These are phyloP conservation scores for Actias luna DNA, from an alignment of 2,888 invertebrate species.

Conservation along the genomic window DNA sequence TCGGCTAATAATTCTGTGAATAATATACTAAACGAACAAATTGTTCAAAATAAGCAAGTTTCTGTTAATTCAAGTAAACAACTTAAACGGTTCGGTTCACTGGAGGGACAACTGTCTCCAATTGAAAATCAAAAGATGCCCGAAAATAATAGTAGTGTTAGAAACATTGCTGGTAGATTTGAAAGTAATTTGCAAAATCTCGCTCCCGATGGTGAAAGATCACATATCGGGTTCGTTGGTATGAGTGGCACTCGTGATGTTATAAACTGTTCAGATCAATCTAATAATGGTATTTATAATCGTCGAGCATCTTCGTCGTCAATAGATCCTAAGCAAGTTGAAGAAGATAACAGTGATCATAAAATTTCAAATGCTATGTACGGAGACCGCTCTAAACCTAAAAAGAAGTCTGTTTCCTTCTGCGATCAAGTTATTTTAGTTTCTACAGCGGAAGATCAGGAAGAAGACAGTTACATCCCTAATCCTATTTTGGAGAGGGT, in stretches of 20 bases:
- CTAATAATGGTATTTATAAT: constrained; percentile 58
- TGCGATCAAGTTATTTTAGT: constrained; percentile 96
- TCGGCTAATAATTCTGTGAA: constrained; percentile 67
- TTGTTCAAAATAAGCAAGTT: constrained; percentile 75
- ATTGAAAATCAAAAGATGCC: constrained; percentile 45
- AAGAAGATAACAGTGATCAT: constrained; percentile 63
- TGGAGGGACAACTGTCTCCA: constrained; percentile 64
- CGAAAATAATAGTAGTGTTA: constrained; percentile 79
- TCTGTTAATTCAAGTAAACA: constrained; percentile 38
- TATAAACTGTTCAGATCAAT: constrained; percentile 68
- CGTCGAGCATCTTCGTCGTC: constrained; percentile 70
- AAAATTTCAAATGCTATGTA: constrained; percentile 61
- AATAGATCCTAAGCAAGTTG: constrained; percentile 69
- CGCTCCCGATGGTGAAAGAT: constrained; percentile 56
- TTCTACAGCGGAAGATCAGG: constrained; percentile 95
- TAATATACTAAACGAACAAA: constrained; percentile 88
- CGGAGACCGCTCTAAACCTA: constrained; percentile 83
- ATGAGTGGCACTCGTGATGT: constrained; percentile 74
- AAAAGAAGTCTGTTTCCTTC: constrained; percentile 97
- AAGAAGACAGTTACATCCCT: constrained; percentile 94
- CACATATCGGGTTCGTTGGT: constrained; percentile 68
- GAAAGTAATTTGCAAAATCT: constrained; percentile 74
- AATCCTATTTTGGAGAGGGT: constrained; percentile 95
- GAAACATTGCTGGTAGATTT: constrained; percentile 91
- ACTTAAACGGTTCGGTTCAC: constrained; percentile 63